Conservation (phyloP, 2,113 vertebrate species). For the Strix aluco region DNA sequence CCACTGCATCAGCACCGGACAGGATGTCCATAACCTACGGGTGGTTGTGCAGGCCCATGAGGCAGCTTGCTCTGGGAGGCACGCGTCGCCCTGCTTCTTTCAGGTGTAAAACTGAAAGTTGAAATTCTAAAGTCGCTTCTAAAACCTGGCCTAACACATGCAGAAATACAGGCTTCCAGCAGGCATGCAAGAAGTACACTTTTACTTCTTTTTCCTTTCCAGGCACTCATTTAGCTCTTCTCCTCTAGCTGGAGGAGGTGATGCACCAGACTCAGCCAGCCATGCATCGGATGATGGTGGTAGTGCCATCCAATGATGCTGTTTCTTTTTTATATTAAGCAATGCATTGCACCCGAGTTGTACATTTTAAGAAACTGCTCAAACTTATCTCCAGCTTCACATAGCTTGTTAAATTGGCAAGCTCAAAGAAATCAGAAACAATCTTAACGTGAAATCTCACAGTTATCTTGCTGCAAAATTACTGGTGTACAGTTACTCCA, state of each 20-base stretch:
- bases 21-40: background rate
- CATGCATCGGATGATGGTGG: rapidly evolving
- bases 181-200: rapidly evolving
- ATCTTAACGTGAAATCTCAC: background rate
- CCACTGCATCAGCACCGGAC: background rate
- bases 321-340: background rate
- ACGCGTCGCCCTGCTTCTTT: background rate
- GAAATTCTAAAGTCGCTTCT: background rate
- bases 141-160: background rate
- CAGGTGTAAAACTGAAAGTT: background rate
- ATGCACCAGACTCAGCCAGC: background rate
- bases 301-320: background rate
- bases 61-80: background rate
- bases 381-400: background rate
- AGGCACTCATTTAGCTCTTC: background rate
- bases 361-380: background rate
- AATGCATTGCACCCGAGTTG: background rate
- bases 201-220: background rate
- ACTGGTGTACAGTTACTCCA: background rate
- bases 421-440: background rate
- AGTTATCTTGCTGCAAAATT: background rate
- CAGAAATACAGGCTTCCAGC: background rate
- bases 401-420: background rate
- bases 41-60: rapidly evolving
- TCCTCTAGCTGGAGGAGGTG: background rate